Base-by-base conservation (phyloP, 2,888 invertebrate species). In the Halictus ligatus region DNA sequence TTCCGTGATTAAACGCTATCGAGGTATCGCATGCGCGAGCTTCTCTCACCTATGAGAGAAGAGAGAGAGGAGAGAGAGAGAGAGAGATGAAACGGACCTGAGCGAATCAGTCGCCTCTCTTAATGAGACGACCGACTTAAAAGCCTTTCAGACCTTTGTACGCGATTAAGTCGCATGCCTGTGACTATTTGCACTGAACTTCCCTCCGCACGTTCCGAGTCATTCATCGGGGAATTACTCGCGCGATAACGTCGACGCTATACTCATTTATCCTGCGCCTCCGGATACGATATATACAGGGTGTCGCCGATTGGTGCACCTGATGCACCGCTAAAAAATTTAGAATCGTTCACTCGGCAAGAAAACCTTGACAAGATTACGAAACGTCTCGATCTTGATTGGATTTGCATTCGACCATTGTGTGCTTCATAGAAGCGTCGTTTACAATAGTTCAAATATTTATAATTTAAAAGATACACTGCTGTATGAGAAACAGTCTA, bases 191-290 rank as follows among this genome's bases (percentile, higher is more conserved):
- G 21, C 67, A 40, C 67, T 71, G 43, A 29, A 21, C 60, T 35
- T 50, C 64, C 67, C 21, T 10, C 29, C 67, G 35, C 18, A 21
- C 67, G 67, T 67, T 67, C 18, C 10, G 35, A 29, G 35, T 21
- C 67, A 67, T 67, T 67, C 67, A 67, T 67, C 35, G 21, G 67
- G 67, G 35, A 67, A 67, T 67, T 67, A 67, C 67, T 67, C 35
- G 67, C 67, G 10, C 67, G 67, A 67, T 67, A 35, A 67, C 67
- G 35, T 35, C 18, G 35, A 13, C 54, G n/a, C 3, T 54, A 13
- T 29, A 29, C 60, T 60, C 35, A 29, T 67, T 67, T 29, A 67
- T 67, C 67, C 10, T 67, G 35, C 8, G 35, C 0, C 29, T 21
- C 25, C 29, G 15, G 2, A 15, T 64, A 15, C 64, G 54, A 54